phyloP scores from a whole-genome alignment of 64 coral and sea anemone species.

The Montipora cactus region DNA sequence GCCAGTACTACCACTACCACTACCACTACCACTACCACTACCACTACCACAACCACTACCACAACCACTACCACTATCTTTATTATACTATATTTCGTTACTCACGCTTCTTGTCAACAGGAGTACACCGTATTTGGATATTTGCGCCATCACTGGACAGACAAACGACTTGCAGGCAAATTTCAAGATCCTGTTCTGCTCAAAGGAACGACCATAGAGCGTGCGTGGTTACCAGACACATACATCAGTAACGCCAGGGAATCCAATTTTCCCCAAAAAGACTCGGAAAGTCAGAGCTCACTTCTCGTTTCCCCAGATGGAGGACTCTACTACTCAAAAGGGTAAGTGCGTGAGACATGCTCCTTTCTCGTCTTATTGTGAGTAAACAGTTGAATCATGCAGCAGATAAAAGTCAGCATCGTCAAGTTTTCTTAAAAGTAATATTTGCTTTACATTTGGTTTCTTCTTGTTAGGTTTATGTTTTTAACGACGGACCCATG shows the following conservation, averaged over 20 bases:
- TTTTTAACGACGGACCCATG: too few relatives aligned
- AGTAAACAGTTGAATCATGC: too few relatives aligned
- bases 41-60: too few relatives aligned
- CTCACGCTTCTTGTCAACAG: not conserved
- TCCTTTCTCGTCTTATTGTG: too few relatives aligned
- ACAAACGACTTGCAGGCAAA: slow-evolving; percentile 70
- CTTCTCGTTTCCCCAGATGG: slow-evolving; percentile 53
- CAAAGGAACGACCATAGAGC: slow-evolving; percentile 47
- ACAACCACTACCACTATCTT: too few relatives aligned
- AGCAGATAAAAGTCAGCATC: too few relatives aligned
- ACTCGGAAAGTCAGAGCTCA: slow-evolving; percentile 47
- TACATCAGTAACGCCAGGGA: slow-evolving; percentile 79
- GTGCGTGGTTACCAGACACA: slow-evolving; percentile 71
- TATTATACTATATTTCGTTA: not conserved
- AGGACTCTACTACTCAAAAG: slow-evolving; percentile 66
- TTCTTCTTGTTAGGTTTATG: too few relatives aligned
- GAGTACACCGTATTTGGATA: slow-evolving; percentile 72
- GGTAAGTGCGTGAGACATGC: slow-evolving; percentile 37
- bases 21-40: too few relatives aligned
- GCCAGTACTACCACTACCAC: too few relatives aligned
- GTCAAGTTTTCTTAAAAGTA: too few relatives aligned
- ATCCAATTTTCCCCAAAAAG: slow-evolving; percentile 75
- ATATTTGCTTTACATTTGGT: too few relatives aligned
- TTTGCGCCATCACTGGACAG: slow-evolving; percentile 79
- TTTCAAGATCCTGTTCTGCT: slow-evolving; percentile 51